Evolutionary conservation across 2,888 invertebrate genomes (phyloP), one percentile per base, ranked within the genome.

Genomic region (Drosophila parthenogenetica): DNA sequence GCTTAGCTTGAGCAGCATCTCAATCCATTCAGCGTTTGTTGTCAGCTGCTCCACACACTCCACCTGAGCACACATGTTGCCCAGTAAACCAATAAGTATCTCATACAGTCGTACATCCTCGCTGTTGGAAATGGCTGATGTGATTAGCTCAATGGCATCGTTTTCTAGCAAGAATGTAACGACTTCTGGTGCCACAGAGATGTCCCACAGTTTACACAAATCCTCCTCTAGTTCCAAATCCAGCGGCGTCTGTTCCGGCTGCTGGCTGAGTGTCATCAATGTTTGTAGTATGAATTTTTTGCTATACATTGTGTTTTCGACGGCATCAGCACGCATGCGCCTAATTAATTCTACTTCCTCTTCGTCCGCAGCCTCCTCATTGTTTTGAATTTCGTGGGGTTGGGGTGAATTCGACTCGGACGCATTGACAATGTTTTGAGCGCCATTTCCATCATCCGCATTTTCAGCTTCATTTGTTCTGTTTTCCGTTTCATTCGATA

Each of bases 181-280:
- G 0, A 97, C 95, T 87, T 96, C 96, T 73, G 94, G 93, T 78
- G 97, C 96, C 0, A 95, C 93, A 0, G 97, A 95, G 96, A 97
- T 97, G 79, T 97, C 97, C 97, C 97, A 97, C 0, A 97, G 90
- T 5, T 94, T 94, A 87, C 96, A 96, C 39, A 97, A 93, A 84
- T 96, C 95, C 22, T 94, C 94, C 92, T 97, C 97, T 50, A 96
- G 92, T 1, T 94, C 92, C 65, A 94, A 93, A 0, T 68, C 75
- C 40, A 88, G 22, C 0, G 72, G 8, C 0, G 67, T 40, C 7
- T 67, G 63, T 5, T 63, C 48, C 7, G 29, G 50, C n/a, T 71
- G 74, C 19, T 80, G 69, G 25, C 83, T 93, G 13, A 96, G 92
- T 90, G 94, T 94, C 62, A 96, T 91, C 16, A 96, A 89, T 16